Percentiles rank a stretch among this genome's conserved stretches.
phyloP scores from a whole-genome alignment of 1,140 invertebrate genomes.

The Drosophila lowei region DNA sequence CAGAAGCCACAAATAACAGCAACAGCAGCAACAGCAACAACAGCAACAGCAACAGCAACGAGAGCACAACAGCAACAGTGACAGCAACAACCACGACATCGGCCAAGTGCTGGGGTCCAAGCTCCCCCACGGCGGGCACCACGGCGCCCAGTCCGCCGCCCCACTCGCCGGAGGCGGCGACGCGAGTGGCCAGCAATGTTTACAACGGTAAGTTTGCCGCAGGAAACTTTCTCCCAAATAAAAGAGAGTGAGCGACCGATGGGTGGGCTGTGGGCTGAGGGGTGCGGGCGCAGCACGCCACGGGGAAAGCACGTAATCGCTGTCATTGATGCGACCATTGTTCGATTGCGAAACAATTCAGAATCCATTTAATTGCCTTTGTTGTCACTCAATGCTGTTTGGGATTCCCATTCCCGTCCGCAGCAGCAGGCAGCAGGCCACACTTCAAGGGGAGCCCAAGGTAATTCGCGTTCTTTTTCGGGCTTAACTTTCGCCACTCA shows the following conservation, averaged over 20 bases:
- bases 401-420: constrained; percentile 21
- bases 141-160: constrained; percentile 89
- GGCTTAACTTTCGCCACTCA: no score
- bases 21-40: constrained; percentile 59
- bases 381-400: constrained; percentile 54
- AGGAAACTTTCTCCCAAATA: background rate
- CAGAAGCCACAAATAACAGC: constrained; percentile 70
- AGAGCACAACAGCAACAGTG: constrained; percentile 48
- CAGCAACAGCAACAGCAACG: constrained; percentile 56
- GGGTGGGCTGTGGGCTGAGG: no score
- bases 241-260: background rate
- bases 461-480: no score
- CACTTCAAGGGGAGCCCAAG: constrained; percentile 5
- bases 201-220: constrained; percentile 86
- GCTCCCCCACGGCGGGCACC: constrained; percentile 88
- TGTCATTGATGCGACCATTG: constrained; percentile 59
- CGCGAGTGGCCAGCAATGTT: constrained; percentile 85
- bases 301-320: constrained; percentile 44
- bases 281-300: background rate
- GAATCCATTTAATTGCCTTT: constrained; percentile 56
- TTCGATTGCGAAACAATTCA: constrained; percentile 61
- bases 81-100: constrained; percentile 70
- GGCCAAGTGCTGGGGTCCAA: constrained; percentile 87
- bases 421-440: constrained; percentile 3
- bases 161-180: constrained; percentile 84